Evolutionary conservation across 2,113 vertebrate species (phyloP).

Genomic region (Osmerus eperlanus): DNA sequence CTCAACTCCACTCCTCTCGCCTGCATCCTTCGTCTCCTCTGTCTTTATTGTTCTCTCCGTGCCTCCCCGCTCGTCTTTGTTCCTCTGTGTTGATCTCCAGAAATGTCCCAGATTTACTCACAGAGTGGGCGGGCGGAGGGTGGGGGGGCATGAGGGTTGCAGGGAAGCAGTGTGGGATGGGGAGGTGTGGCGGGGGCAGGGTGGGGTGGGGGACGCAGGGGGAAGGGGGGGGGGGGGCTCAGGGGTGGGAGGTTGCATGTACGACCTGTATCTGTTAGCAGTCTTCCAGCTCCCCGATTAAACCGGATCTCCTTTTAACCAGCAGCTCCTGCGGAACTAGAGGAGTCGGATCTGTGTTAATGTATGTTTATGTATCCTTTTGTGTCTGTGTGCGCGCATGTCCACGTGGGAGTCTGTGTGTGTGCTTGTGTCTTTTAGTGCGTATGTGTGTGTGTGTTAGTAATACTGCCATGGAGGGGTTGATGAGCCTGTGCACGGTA

Average conservation of each 20-base stretch:
- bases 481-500: no score
- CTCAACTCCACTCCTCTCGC: neutral
- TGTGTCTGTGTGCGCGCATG: neutral
- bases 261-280: no score
- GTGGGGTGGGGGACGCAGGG: no score
- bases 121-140: neutral
- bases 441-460: neutral
- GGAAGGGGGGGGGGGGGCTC: no score
- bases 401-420: conserved; percentile 2
- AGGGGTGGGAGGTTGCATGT: no score
- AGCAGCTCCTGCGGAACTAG: no score
- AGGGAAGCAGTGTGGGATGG: no score
- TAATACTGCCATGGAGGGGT: no score
- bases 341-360: no score
- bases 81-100: neutral
- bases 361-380: neutral
- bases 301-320: no score
- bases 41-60: neutral
- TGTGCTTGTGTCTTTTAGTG: neutral
- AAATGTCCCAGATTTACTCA: neutral
- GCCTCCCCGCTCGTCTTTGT: neutral
- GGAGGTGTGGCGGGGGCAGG: no score
- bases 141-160: neutral
- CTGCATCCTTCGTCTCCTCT: neutral
- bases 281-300: no score